Evolutionary conservation across 2,888 invertebrate species (phyloP).

Genomic region (Zootermopsis nevadensis): DNA sequence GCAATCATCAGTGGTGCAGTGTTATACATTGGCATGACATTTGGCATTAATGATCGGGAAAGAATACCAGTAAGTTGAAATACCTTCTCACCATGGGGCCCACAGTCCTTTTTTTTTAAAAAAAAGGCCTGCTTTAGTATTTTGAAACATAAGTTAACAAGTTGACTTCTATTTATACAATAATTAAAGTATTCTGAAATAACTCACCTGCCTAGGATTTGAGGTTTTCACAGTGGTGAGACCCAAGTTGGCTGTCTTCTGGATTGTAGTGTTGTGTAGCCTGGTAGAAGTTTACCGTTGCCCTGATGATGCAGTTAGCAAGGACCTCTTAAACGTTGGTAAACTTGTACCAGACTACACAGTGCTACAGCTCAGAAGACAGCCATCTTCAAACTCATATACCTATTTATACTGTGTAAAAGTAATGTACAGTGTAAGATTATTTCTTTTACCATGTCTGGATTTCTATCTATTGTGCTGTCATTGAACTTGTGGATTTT

Average conservation of each 20-base stretch:
- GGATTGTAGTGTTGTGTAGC: no score
- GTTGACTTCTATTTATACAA: conserved; percentile 39
- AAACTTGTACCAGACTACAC: no score
- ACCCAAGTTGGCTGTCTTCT: no score
- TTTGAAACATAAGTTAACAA: conserved; percentile 26
- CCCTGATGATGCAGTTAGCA: no score
- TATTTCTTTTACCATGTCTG: conserved; percentile 8
- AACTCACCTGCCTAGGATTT: no score
- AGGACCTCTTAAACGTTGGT: no score
- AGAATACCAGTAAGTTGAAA: neutral
- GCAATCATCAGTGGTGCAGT: conserved; percentile 2
- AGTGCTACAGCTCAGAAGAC: no score
- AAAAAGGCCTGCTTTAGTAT: conserved; percentile 35
- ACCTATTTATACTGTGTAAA: conserved; percentile 44
- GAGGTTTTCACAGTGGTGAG: no score
- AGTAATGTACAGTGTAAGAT: conserved; percentile 37
- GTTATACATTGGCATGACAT: neutral
- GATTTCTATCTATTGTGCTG: conserved; percentile 15
- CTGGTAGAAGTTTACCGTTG: no score
- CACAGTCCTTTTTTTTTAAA: conserved; percentile 11
- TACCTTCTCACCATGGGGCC: conserved; percentile 21
- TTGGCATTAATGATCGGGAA: neutral
- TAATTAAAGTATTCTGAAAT: conserved; percentile 41
- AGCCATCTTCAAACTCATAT: no score
- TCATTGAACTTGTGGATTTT: neutral